These are phyloP conservation scores for Panorpa germanica DNA, from an alignment of 2,888 invertebrate genomes.

Conservation along the genomic window DNA sequence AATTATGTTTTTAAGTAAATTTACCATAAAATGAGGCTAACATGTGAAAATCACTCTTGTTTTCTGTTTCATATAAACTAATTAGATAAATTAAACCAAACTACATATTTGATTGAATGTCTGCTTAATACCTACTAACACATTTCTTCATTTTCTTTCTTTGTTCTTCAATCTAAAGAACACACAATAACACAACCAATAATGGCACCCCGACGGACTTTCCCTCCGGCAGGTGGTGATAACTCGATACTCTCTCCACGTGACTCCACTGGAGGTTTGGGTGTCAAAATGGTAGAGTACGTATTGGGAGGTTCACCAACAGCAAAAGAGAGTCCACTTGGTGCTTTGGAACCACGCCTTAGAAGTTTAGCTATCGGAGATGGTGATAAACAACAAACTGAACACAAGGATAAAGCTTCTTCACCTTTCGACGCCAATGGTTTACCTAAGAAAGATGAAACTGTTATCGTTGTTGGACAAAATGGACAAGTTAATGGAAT, in stretches of 20 bases:
- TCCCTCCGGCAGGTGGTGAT: conserved; percentile 39
- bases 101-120: no score
- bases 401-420: conserved; percentile 34
- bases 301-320: conserved; percentile 87
- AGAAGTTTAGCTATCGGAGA: conserved; percentile 40
- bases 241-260: conserved; percentile 50
- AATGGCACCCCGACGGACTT: conserved; percentile 58
- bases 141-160: no score
- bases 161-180: conserved; percentile 25
- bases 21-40: no score
- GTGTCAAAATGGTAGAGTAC: conserved; percentile 97
- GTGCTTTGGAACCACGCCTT: conserved; percentile 41
- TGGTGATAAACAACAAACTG: conserved; percentile 23
- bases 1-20: no score
- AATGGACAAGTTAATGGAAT: conserved; percentile 45
- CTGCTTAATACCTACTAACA: no score
- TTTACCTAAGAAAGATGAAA: conserved; percentile 29
- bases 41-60: no score
- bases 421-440: conserved; percentile 29
- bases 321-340: conserved; percentile 39
- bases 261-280: conserved; percentile 77
- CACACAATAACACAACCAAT: conserved; percentile 53
- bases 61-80: no score
- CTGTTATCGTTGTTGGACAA: conserved; percentile 32
- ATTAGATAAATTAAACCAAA: no score